Percentiles rank a stretch among this genome's conserved stretches.
These are phyloP conservation scores for Alexandromys fortis DNA, from an alignment of 2,113 vertebrate species.

Conservation along the genomic window DNA sequence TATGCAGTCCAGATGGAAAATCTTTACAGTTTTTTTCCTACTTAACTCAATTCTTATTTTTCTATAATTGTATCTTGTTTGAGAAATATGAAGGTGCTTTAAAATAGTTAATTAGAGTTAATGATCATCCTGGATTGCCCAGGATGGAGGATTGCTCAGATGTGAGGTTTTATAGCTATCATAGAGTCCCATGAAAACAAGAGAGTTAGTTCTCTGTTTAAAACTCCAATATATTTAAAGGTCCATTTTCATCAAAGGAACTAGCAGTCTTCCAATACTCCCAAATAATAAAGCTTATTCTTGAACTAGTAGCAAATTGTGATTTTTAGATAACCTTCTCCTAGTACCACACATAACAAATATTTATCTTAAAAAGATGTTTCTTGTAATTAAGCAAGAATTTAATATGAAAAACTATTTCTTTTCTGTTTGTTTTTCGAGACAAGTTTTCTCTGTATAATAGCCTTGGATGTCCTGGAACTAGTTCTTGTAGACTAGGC, in stretches of 20 bases:
- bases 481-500: no score
- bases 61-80: neutral
- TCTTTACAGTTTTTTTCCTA: neutral
- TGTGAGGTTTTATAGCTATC: neutral
- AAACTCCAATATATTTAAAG: neutral
- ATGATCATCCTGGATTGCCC: neutral
- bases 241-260: neutral
- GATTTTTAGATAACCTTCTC: neutral
- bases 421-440: no score
- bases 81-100: neutral
- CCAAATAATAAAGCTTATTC: neutral
- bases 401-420: neutral
- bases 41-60: neutral
- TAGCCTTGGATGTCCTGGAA: no score
- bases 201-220: neutral
- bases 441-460: no score
- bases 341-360: neutral
- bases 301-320: neutral
- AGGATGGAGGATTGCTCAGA: neutral
- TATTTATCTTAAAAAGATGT: neutral
- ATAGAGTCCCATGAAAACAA: neutral
- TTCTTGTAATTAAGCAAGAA: constrained; percentile 12
- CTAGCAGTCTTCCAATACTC: neutral
- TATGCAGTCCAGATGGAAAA: neutral
- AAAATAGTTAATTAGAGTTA: neutral